phyloP scores from a whole-genome alignment of 2,888 invertebrate species.

The Caenorhabditis doughertyi region DNA sequence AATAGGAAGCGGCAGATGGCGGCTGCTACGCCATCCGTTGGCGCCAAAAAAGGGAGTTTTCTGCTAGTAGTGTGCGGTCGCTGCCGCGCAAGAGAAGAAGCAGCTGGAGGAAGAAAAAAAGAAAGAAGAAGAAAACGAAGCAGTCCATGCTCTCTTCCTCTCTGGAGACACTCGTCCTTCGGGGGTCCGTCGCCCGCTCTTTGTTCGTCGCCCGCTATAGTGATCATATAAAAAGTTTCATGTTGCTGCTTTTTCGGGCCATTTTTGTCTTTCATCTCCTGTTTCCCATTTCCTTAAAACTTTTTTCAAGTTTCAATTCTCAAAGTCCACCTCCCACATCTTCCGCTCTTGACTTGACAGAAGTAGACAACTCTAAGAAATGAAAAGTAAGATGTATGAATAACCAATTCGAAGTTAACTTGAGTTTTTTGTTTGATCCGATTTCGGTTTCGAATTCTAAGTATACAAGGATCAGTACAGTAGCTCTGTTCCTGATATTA shows the following conservation, averaged over 20 bases:
- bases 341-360: constrained; percentile 12
- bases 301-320: constrained; percentile 29
- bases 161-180: constrained; percentile 67
- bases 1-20: constrained; percentile 60
- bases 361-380: background rate
- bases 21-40: constrained; percentile 64
- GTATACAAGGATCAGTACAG: no score
- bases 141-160: constrained; percentile 56
- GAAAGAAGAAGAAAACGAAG: constrained; percentile 36
- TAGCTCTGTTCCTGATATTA: no score
- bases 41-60: constrained; percentile 61
- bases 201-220: constrained; percentile 61
- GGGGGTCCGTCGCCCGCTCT: constrained; percentile 56
- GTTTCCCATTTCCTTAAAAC: constrained; percentile 20
- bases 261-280: constrained; percentile 33
- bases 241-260: constrained; percentile 48
- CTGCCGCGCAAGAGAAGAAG: constrained; percentile 39
- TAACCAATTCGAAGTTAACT: constrained; percentile 20
- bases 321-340: constrained; percentile 51
- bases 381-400: constrained; percentile 22
- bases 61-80: constrained; percentile 59
- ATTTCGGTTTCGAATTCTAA: background rate
- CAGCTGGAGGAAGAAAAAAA: constrained; percentile 1
- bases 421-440: no score
- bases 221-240: constrained; percentile 62